Evolutionary conservation across 2,797 vertebrate genomes (phyloP), one percentile per base, ranked within the genome.

Genomic region (Scleropages formosus): DNA sequence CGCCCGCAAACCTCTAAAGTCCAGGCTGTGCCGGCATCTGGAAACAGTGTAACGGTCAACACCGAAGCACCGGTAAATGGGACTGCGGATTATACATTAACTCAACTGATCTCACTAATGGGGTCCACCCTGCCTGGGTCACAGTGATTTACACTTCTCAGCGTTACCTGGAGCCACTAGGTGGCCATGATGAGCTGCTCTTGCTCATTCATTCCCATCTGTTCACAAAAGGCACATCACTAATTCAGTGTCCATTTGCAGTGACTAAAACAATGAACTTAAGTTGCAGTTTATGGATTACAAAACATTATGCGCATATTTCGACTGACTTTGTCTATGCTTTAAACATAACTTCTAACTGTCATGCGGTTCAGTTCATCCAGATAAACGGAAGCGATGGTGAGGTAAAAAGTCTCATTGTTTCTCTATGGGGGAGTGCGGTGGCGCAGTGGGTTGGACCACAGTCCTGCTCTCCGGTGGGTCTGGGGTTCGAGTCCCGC

Each of bases 321-420:
- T 31, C 4, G 0, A 20, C 70, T 61, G 4, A 73, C 20, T 39
- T 24, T 27, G 24, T 56, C n/a, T 70, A 20, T 15, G 26, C 27
- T 56, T 59, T 15, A 47, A 59, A 24, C 15, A 22, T 73, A 47
- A 73, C 51, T 39, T 73, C 51, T 66, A 73, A 77, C 70, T 18
- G 26, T 77, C 39, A 39, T 73, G 75, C 72, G 83, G 92, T 92
- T 84, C 89, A 92, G 90, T 89, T 93, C 87, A 85, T 85, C 84
- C 89, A 74, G 82, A 88, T 84, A 79, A 84, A 82, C 76, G 86
- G 76, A 84, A 88, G 82, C 66, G 79, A 24, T 78, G 20, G 78
- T 78, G 88, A 88, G 59, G 73, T 80, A 83, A 82, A 81, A 67
- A 86, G 44, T 65, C 83, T 47, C 20, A 26, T 13, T 16, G 15